These are phyloP conservation scores for Chaenogobius annularis DNA, from an alignment of 2,113 vertebrate species.

Conservation along the genomic window DNA sequence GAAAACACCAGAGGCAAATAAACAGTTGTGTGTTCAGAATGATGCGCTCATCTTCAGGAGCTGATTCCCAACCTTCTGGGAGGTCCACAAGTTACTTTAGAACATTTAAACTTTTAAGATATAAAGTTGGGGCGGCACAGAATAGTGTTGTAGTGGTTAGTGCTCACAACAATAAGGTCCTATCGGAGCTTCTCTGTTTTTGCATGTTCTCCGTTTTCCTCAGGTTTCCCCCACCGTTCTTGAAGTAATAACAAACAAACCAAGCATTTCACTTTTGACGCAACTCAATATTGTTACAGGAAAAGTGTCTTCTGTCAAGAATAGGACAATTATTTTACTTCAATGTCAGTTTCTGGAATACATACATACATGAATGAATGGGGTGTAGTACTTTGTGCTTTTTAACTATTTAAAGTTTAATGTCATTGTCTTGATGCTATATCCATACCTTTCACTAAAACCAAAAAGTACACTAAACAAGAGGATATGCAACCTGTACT, in stretches of 20 bases:
- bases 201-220: neutral
- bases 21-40: constrained; percentile 46
- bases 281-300: neutral
- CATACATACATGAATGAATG: neutral
- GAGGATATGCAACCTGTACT: too few relatives aligned
- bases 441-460: too few relatives aligned
- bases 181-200: neutral
- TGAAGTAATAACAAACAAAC: neutral
- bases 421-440: too few relatives aligned
- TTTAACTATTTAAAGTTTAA: neutral
- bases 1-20: constrained; percentile 40
- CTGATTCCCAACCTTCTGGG: constrained; percentile 48
- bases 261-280: neutral
- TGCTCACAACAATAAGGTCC: neutral
- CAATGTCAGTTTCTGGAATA: neutral
- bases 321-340: too few relatives aligned
- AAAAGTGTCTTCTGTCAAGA: neutral
- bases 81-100: constrained; percentile 39
- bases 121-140: neutral
- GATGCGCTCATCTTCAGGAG: constrained; percentile 41
- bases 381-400: neutral
- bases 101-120: constrained; percentile 13
- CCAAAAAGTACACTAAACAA: too few relatives aligned
- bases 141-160: neutral
- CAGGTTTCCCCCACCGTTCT: too few relatives aligned